phyloP scores from a whole-genome alignment of 2,113 vertebrate genomes.

The Herpailurus yagouaroundi region DNA sequence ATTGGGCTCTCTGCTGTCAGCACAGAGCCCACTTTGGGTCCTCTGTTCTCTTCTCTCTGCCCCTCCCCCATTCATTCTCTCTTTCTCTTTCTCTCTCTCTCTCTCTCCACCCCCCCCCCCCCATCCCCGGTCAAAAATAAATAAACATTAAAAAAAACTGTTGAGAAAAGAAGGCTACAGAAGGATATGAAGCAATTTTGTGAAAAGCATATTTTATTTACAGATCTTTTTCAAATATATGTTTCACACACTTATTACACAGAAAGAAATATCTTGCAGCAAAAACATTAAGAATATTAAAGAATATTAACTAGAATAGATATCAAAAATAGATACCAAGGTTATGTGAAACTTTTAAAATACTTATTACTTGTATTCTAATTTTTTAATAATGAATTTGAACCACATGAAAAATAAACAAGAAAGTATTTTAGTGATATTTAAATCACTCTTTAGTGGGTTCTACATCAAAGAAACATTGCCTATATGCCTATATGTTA shows the following conservation, averaged over 20 bases:
- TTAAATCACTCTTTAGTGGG: not conserved
- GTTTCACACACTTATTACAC: not conserved
- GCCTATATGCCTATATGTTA: not conserved
- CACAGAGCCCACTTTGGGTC: no score
- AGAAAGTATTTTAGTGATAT: not conserved
- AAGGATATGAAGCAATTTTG: not conserved
- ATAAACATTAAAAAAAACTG: no score
- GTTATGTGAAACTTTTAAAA: not conserved
- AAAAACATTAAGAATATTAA: slow-evolving; percentile 3
- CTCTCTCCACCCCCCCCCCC: no score
- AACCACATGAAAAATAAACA: not conserved
- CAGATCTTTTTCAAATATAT: not conserved
- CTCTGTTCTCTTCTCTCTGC: no score
- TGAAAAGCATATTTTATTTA: slow-evolving; percentile 2
- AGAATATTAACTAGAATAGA: not conserved
- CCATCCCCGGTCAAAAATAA: no score
- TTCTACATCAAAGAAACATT: not conserved
- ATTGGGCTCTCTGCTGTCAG: no score
- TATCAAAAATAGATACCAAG: not conserved
- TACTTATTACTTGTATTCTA: not conserved
- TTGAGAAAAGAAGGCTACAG: not conserved
- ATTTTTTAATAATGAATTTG: slow-evolving; percentile 38
- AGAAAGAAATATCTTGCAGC: not conserved
- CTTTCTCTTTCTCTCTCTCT: no score
- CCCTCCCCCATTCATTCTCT: no score